phyloP scores from a whole-genome alignment of 2,888 invertebrate genomes.

The Gymnosoma rotundatum region DNA sequence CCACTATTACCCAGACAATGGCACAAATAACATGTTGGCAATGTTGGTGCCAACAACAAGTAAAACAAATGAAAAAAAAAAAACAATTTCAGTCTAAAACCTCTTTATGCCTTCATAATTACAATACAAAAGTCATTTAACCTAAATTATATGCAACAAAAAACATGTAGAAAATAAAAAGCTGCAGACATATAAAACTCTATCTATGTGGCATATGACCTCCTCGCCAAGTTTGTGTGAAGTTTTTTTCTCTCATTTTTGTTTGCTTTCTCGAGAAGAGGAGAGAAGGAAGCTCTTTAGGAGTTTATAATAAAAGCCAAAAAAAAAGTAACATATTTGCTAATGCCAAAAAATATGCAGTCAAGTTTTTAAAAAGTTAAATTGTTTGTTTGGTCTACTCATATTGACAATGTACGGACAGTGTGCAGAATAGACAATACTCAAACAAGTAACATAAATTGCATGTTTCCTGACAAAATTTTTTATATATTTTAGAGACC shows the following conservation, averaged over 20 bases:
- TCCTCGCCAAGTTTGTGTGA: constrained; percentile 62
- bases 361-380: constrained; percentile 50
- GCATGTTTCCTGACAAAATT: constrained; percentile 55
- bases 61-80: constrained; percentile 26
- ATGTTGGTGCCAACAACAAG: constrained; percentile 67
- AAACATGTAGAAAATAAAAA: constrained; percentile 27
- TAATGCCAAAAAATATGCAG: constrained; percentile 59
- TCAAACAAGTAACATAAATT: constrained; percentile 63
- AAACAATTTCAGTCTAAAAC: constrained; percentile 58
- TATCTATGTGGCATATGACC: constrained; percentile 58
- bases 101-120: constrained; percentile 66
- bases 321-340: constrained; percentile 35
- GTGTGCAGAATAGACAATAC: constrained; percentile 53
- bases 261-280: constrained; percentile 22
- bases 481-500: constrained; percentile 10
- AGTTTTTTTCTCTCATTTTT: constrained; percentile 1
- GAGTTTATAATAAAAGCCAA: constrained; percentile 30
- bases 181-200: constrained; percentile 47
- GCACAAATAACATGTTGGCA: constrained; percentile 70
- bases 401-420: constrained; percentile 38
- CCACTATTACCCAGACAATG: constrained; percentile 70
- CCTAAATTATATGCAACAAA: constrained; percentile 64
- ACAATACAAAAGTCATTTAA: constrained; percentile 69
- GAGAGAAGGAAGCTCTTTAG: constrained; percentile 45
- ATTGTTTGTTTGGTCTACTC: constrained; percentile 60